These are phyloP conservation scores for Hephaestus fuliginosus DNA, from an alignment of 2,797 vertebrate genomes.

Conservation along the genomic window DNA sequence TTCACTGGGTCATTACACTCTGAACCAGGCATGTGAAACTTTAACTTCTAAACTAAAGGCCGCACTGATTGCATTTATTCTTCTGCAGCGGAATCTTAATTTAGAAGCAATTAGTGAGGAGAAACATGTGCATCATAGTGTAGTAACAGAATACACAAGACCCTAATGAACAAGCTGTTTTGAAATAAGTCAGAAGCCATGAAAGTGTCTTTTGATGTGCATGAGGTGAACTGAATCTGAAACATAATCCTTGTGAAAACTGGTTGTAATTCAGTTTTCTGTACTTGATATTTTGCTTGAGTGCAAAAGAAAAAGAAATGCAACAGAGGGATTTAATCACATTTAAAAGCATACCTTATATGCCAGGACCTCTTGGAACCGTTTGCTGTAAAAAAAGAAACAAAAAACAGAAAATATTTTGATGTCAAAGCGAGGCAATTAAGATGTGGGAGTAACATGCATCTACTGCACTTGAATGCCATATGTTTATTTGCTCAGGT, in stretches of 20 bases:
- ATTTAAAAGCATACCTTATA: conserved; percentile 81
- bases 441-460: conserved; percentile 18
- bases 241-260: conserved; percentile 8
- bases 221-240: conserved; percentile 6
- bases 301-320: conserved; percentile 43
- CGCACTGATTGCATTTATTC: background rate
- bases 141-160: background rate
- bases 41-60: conserved; percentile 14
- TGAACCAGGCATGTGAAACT: conserved; percentile 15
- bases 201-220: background rate
- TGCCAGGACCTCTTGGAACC: conserved; percentile 81
- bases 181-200: background rate
- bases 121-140: background rate
- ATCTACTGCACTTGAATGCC: background rate
- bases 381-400: conserved; percentile 74
- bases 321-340: conserved; percentile 23
- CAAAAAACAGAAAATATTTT: conserved; percentile 34
- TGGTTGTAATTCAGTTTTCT: conserved; percentile 22
- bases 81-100: conserved; percentile 10
- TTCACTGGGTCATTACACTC: conserved; percentile 32
- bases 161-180: conserved; percentile 16
- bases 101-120: background rate
- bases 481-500: background rate
- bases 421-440: conserved; percentile 9
- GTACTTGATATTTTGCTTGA: conserved; percentile 14